These are phyloP conservation scores for Helicoverpa zea DNA, from an alignment of 1,140 invertebrate genomes.

Conservation along the genomic window DNA sequence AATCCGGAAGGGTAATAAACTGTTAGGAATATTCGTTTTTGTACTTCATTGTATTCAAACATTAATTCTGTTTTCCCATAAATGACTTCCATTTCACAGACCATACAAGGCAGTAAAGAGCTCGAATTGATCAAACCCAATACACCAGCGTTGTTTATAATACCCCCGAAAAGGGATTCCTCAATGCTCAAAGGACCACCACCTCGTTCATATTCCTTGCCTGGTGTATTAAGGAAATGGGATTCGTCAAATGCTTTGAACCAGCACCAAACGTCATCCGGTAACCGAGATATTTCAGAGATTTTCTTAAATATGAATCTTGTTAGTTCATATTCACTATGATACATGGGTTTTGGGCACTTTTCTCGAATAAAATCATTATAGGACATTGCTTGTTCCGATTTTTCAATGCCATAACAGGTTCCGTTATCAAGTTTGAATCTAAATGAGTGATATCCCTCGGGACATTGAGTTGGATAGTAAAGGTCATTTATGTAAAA, in stretches of 20 bases:
- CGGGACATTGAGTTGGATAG: slow-evolving; percentile 71
- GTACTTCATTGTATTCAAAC: slow-evolving; percentile 69
- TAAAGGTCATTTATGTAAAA: slow-evolving; percentile 73
- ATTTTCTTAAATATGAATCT: slow-evolving; percentile 76
- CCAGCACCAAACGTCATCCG: slow-evolving; percentile 75
- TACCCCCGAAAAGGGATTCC: slow-evolving; percentile 43
- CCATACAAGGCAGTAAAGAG: slow-evolving; percentile 68
- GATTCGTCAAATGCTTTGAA: slow-evolving; percentile 52
- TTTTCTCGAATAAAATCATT: slow-evolving; percentile 64
- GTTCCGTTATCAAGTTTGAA: slow-evolving; percentile 70
- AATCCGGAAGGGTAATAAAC: slow-evolving; percentile 77
- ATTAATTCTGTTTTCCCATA: slow-evolving; percentile 69
- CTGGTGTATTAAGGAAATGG: slow-evolving; percentile 23
- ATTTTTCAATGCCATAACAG: slow-evolving; percentile 75
- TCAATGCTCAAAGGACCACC: neutral
- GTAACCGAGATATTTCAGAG: slow-evolving; percentile 62
- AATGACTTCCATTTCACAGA: slow-evolving; percentile 71
- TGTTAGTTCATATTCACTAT: slow-evolving; percentile 59
- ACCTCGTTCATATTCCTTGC: neutral
- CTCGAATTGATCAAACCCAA: slow-evolving; percentile 60
- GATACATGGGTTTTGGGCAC: slow-evolving; percentile 71
- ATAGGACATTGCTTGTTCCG: slow-evolving; percentile 61
- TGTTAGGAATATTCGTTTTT: slow-evolving; percentile 70
- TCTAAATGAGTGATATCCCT: slow-evolving; percentile 71
- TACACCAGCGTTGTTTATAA: slow-evolving; percentile 72